phyloP scores from a whole-genome alignment of 2,888 invertebrate genomes.

The Pelosia muscerda region DNA sequence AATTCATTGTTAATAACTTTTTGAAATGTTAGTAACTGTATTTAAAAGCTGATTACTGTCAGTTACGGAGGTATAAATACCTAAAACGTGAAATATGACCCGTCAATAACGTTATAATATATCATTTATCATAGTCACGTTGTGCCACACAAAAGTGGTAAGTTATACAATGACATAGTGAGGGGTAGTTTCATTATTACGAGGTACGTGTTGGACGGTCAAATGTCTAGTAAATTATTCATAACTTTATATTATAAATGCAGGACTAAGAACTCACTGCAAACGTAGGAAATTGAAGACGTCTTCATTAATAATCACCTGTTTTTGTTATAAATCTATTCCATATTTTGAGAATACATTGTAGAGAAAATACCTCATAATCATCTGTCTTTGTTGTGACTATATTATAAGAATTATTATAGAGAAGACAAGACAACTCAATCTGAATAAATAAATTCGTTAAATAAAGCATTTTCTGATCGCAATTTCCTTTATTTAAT shows the following conservation, averaged over 20 bases:
- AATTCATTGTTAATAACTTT: background rate
- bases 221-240: slow-evolving; percentile 31
- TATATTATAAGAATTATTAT: background rate
- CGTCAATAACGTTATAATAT: slow-evolving; percentile 16
- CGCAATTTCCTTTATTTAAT: background rate
- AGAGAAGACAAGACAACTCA: too few species aligned
- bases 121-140: slow-evolving; percentile 24
- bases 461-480: background rate
- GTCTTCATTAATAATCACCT: slow-evolving; percentile 9
- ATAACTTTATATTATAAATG: slow-evolving; percentile 8
- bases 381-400: background rate
- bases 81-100: slow-evolving; percentile 8
- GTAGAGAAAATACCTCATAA: background rate
- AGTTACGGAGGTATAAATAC: background rate
- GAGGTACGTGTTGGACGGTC: background rate
- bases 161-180: slow-evolving; percentile 21
- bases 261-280: slow-evolving; percentile 7
- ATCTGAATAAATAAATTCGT: too few species aligned
- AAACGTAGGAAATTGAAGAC: slow-evolving; percentile 17
- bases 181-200: slow-evolving; percentile 19
- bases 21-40: background rate
- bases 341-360: background rate
- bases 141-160: slow-evolving; percentile 13
- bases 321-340: background rate
- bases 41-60: background rate